These are phyloP conservation scores for Bombus sylvicola DNA, from an alignment of 1,140 invertebrate genomes.

Conservation along the genomic window DNA sequence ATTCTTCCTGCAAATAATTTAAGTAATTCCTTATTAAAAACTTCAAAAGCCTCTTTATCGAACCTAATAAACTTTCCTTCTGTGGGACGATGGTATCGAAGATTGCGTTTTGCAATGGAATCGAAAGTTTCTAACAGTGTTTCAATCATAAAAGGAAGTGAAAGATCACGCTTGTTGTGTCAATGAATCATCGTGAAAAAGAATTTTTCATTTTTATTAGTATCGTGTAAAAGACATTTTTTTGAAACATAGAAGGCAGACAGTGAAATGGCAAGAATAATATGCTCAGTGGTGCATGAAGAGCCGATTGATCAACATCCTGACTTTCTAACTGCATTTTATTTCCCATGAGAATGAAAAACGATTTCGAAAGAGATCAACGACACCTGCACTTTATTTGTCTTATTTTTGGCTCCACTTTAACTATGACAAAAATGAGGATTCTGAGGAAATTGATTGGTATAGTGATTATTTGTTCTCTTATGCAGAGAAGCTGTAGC, in stretches of 20 bases:
- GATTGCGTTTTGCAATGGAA: background rate
- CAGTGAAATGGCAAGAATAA: slow-evolving; percentile 22
- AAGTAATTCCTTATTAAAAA: background rate
- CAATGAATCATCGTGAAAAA: background rate
- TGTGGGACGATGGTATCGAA: background rate
- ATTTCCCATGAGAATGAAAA: slow-evolving; percentile 48
- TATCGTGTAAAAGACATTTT: background rate
- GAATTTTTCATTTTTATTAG: background rate
- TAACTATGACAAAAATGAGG: background rate
- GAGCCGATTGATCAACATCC: slow-evolving; percentile 25
- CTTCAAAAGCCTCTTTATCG: background rate
- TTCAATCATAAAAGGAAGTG: background rate
- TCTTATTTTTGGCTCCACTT: background rate
- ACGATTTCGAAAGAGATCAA: slow-evolving; percentile 8
- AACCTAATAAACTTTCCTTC: background rate
- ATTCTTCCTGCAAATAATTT: background rate
- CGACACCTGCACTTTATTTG: background rate
- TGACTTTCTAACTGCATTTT: slow-evolving; percentile 42
- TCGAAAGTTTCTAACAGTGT: background rate
- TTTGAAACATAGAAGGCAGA: background rate
- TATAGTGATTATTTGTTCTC: slow-evolving; percentile 40
- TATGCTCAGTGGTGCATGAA: slow-evolving; percentile 36
- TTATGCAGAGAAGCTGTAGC: slow-evolving; percentile 28
- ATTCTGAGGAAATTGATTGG: background rate
- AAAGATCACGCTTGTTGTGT: background rate